Conservation (phyloP, 2,797 vertebrate genomes). For the Channallabes apus region DNA sequence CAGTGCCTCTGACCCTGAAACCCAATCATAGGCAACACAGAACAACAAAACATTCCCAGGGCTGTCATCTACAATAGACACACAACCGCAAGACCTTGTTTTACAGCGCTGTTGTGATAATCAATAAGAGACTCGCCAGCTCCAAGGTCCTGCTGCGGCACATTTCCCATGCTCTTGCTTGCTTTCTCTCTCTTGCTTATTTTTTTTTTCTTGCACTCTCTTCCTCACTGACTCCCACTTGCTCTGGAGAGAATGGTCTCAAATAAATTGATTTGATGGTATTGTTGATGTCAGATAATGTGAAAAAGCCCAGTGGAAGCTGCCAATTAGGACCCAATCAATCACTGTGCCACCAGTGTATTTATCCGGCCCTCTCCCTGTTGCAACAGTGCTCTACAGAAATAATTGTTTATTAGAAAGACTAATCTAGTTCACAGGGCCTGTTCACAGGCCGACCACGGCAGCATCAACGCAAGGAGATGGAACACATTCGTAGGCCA, state of each 20-base stretch:
- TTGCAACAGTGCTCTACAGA: constrained; percentile 45
- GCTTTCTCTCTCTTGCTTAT: constrained; percentile 37
- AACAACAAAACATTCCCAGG: constrained; percentile 60
- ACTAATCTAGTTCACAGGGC: constrained; percentile 61
- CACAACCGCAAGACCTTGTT: constrained; percentile 66
- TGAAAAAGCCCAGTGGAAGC: constrained; percentile 61
- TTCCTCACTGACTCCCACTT: constrained; percentile 29
- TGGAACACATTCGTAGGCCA: constrained; percentile 61
- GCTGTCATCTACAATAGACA: constrained; percentile 70
- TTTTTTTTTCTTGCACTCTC: constrained; percentile 24
- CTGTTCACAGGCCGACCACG: constrained; percentile 51
- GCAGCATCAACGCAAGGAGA: constrained; percentile 56
- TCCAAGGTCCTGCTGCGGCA: constrained; percentile 61
- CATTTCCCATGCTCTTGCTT: constrained; percentile 56
- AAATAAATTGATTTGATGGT: constrained; percentile 72
- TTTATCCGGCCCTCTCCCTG: constrained; percentile 56
- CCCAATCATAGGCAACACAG: constrained; percentile 65
- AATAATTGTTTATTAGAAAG: constrained; percentile 69
- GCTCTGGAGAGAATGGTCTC: constrained; percentile 57
- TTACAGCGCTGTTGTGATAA: constrained; percentile 67
- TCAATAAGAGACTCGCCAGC: constrained; percentile 67
- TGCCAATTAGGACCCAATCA: constrained; percentile 59
- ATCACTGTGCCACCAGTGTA: constrained; percentile 59
- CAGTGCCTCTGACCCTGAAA: constrained; percentile 64
- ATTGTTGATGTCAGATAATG: constrained; percentile 65